phyloP scores from a whole-genome alignment of 2,888 invertebrate species.

The Rotaria macrura region DNA sequence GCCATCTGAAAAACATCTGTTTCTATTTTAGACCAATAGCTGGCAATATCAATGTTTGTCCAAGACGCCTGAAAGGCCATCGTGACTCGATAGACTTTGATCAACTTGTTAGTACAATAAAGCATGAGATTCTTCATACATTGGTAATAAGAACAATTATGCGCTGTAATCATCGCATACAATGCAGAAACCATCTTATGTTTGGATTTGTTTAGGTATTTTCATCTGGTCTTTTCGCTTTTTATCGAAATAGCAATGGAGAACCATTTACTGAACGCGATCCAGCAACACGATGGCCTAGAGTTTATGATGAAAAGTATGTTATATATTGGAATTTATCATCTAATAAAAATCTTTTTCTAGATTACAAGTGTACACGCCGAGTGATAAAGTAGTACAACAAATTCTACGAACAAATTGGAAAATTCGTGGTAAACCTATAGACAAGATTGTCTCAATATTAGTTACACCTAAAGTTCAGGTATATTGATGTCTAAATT shows the following conservation, averaged over 20 bases:
- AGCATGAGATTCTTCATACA: conserved; percentile 95
- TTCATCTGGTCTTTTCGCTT: conserved; percentile 88
- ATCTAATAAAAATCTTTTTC: not conserved
- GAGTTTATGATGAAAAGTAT: conserved; percentile 38
- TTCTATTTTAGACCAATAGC: conserved; percentile 70
- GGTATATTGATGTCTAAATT: conserved; percentile 39
- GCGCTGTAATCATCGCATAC: too few species aligned
- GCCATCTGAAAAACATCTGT: conserved; percentile 25
- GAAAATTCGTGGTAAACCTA: conserved; percentile 67
- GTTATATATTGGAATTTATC: not conserved
- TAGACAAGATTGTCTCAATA: conserved; percentile 68
- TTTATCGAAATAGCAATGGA: conserved; percentile 80
- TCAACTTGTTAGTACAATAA: conserved; percentile 76
- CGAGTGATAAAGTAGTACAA: conserved; percentile 77
- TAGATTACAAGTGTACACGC: conserved; percentile 59
- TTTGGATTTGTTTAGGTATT: conserved; percentile 59
- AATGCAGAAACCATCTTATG: too few species aligned
- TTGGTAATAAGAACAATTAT: conserved; percentile 51
- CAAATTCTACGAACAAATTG: conserved; percentile 62
- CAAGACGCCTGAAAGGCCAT: conserved; percentile 78
- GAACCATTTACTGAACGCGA: conserved; percentile 57
- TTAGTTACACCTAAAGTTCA: conserved; percentile 81
- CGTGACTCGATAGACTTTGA: conserved; percentile 60
- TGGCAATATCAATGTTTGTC: conserved; percentile 95
- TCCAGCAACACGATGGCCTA: conserved; percentile 69